Base-by-base conservation (phyloP, 2,797 vertebrate genomes). In the Phataginus tetradactyla region DNA sequence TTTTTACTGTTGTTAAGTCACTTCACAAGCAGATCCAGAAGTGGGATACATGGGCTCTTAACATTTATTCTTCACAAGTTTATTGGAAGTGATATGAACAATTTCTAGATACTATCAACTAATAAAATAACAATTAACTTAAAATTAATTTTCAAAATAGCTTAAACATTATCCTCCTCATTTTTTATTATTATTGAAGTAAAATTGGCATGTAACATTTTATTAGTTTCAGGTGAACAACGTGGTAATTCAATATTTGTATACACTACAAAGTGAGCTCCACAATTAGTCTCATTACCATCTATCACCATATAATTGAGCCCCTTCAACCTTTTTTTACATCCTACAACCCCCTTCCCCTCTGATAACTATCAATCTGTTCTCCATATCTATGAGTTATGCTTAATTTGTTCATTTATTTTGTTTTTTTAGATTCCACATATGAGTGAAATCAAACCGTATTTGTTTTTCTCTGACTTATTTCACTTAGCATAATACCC, bases 141-240 rank as follows among this genome's bases (percentile, higher is more conserved):
- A 37, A 81, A 90, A 45, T 37, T 91, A 83, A 80, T 77, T 88
- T 87, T 87, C 25, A 91, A 69, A 81, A 74, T 83, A 95, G 23
- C 5, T n/a, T 68, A 37, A 78, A 91, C 61, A 3, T 25, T 86
- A 23, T 79, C 21, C 14, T 84, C 15, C 25, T 64, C 9, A 27
- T 78, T 89, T 69, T 96, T 45, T 75, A 51, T 45, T 45, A 75
- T 45, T 45, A 72, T 49, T 45, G 42, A 75, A 32, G 18, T 32
- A 53, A 51, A n/a, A 32, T 75, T 75, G 32, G 32, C 20, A 23
- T 75, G 21, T 53, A 53, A 75, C 72, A 75, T 72, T 72, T 29
- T 53, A 75, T 75, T 75, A 75, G 32, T 75, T 75, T 75, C 32
- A 75, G 32, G 32, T 34, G n/a, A n/a, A 53, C n/a, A 75, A 21